Conservation (phyloP, 2,888 invertebrate species). For the Salpingus planirostris region DNA sequence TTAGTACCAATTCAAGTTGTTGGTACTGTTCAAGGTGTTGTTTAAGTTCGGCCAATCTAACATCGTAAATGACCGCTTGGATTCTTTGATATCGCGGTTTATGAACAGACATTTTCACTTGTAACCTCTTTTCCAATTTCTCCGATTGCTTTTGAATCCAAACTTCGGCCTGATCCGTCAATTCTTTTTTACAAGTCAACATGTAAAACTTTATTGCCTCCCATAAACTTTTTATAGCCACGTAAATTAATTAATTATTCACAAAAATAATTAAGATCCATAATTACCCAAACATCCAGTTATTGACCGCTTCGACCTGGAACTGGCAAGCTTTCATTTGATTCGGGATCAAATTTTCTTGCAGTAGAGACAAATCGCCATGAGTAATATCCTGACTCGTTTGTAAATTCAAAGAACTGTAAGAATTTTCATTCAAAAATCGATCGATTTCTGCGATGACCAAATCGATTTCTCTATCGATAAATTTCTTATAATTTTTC, state of each 20-base stretch:
- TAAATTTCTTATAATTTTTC: conserved; percentile 20
- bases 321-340: conserved; percentile 26
- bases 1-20: conserved; percentile 20
- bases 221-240: conserved; percentile 20
- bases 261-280: no score
- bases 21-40: conserved; percentile 17
- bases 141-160: conserved; percentile 19
- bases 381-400: conserved; percentile 24
- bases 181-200: conserved; percentile 21
- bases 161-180: conserved; percentile 13
- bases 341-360: conserved; percentile 23
- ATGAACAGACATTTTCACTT: conserved; percentile 22
- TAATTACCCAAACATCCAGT: conserved; percentile 33
- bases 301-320: conserved; percentile 28
- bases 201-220: conserved; percentile 26
- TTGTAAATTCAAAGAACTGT: no score
- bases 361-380: conserved; percentile 17
- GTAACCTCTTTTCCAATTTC: conserved; percentile 20
- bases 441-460: conserved; percentile 25
- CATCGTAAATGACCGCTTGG: conserved; percentile 23
- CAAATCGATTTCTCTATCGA: conserved; percentile 21
- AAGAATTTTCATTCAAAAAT: conserved; percentile 22
- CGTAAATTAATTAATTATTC: no score
- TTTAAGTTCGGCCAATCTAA: conserved; percentile 26
- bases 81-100: conserved; percentile 20